Conservation (phyloP, 2,888 invertebrate species). For the Brachynemurus nebulosus region DNA sequence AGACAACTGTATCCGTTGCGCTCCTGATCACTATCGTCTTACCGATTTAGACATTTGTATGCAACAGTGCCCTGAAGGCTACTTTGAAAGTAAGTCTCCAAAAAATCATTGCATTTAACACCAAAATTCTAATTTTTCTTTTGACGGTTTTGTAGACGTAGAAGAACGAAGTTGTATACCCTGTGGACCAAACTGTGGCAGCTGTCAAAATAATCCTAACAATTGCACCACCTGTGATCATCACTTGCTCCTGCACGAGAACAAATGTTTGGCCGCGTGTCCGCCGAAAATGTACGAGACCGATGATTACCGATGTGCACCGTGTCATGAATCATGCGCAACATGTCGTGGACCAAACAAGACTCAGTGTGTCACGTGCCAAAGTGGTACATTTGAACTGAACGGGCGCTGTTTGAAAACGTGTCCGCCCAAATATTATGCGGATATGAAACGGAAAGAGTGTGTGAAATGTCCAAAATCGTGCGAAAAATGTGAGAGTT, state of each 20-base stretch:
- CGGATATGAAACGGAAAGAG: conserved; percentile 64
- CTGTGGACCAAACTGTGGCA: conserved; percentile 75
- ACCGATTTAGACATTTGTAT: conserved; percentile 76
- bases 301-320: conserved; percentile 70
- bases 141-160: neutral
- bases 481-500: conserved; percentile 58
- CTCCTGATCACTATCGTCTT: conserved; percentile 69
- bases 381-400: conserved; percentile 52
- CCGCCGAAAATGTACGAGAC: conserved; percentile 72
- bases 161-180: conserved; percentile 55
- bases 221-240: conserved; percentile 80
- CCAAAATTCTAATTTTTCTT: neutral
- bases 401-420: conserved; percentile 56
- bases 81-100: conserved; percentile 56
- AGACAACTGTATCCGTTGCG: conserved; percentile 73
- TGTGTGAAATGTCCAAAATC: conserved; percentile 68
- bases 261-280: conserved; percentile 72
- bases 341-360: conserved; percentile 67
- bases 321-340: conserved; percentile 66
- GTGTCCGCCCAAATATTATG: conserved; percentile 62
- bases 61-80: conserved; percentile 80
- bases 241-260: conserved; percentile 68
- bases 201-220: conserved; percentile 69
- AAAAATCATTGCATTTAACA: conserved; percentile 1
- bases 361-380: conserved; percentile 70